phyloP scores from a whole-genome alignment of 2,888 invertebrate genomes.

The Balanococcus diminutus region DNA sequence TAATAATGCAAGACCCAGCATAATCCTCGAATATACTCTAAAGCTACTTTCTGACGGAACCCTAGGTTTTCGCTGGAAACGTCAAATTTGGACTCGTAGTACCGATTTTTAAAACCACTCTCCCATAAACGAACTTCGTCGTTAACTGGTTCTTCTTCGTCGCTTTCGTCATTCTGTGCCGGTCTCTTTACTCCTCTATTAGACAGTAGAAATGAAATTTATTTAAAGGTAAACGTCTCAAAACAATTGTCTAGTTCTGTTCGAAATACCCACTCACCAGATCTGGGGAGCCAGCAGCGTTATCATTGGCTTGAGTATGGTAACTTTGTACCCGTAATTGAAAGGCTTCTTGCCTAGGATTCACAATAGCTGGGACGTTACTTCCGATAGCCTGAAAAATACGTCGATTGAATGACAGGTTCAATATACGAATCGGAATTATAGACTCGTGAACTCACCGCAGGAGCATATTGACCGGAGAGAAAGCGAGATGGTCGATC shows the following conservation, averaged over 20 bases:
- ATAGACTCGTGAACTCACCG: conserved; percentile 62
- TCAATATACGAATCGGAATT: neutral
- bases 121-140: conserved; percentile 95
- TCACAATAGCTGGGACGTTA: conserved; percentile 65
- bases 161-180: conserved; percentile 57
- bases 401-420: neutral
- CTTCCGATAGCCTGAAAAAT: conserved; percentile 63
- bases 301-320: conserved; percentile 56
- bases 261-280: neutral
- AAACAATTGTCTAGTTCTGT: neutral
- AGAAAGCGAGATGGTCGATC: conserved; percentile 73
- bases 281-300: neutral
- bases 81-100: conserved; percentile 94
- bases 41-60: conserved; percentile 88
- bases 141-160: conserved; percentile 66
- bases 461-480: conserved; percentile 80
- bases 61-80: conserved; percentile 75
- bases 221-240: neutral
- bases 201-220: neutral
- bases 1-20: conserved; percentile 99
- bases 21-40: conserved; percentile 93
- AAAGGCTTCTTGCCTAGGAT: conserved; percentile 78
- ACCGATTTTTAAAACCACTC: conserved; percentile 96
- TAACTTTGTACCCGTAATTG: conserved; percentile 68
- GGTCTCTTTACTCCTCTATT: conserved; percentile 53